Evolutionary conservation across 2,113 vertebrate genomes (phyloP).

Genomic region (Hiodon tergisus): DNA sequence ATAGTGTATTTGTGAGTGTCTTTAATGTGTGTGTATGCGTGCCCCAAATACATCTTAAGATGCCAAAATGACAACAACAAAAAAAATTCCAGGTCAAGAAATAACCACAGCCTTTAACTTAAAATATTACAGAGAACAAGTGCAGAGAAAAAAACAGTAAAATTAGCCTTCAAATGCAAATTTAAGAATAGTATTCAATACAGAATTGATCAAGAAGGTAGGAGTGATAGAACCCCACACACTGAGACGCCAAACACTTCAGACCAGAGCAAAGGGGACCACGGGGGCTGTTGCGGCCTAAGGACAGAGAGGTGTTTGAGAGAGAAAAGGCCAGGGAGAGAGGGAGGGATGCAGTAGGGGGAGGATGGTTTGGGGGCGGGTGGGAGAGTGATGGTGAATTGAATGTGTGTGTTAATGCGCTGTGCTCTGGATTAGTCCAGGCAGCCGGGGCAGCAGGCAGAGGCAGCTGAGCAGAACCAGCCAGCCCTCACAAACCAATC

Average conservation of each 20-base stretch:
- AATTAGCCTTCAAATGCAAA: too few relatives aligned
- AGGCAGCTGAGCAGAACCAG: conserved; percentile 75
- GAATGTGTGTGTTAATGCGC: conserved; percentile 53
- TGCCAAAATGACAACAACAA: too few relatives aligned
- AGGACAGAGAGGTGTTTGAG: conserved; percentile 8
- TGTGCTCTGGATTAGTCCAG: conserved; percentile 54
- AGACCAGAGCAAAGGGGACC: neutral
- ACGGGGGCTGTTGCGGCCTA: neutral
- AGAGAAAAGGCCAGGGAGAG: conserved; percentile 34
- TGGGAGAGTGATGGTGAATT: conserved; percentile 60
- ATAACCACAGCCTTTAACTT: too few relatives aligned
- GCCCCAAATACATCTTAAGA: too few relatives aligned
- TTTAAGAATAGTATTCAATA: too few relatives aligned
- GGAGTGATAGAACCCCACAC: neutral
- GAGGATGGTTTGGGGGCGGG: conserved; percentile 28
- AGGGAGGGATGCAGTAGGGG: conserved; percentile 12
- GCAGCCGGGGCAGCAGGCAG: conserved; percentile 46
- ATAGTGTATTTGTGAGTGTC: too few relatives aligned
- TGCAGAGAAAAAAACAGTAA: too few relatives aligned
- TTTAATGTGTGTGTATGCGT: too few relatives aligned
- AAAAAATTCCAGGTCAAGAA: too few relatives aligned
- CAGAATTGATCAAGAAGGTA: neutral
- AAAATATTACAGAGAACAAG: too few relatives aligned
- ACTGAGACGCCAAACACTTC: too few relatives aligned
- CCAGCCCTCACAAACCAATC: conserved; percentile 78